Conservation (phyloP, 1,140 invertebrate genomes). For the Trichogramma pretiosum region DNA sequence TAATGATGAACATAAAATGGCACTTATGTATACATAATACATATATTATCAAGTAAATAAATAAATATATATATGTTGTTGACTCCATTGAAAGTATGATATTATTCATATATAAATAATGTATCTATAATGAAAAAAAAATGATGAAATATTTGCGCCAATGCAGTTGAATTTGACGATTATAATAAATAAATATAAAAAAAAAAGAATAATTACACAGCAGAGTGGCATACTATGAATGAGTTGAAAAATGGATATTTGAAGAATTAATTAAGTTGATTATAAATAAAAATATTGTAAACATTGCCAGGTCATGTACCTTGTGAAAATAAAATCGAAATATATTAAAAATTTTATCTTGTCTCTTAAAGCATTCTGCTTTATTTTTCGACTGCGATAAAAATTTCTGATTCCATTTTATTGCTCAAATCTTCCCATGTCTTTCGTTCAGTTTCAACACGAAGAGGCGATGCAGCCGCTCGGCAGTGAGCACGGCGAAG, state of each 20-base stretch:
- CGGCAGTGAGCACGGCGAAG: too few species aligned
- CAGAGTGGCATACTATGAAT: not conserved
- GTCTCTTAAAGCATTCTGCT: too few species aligned
- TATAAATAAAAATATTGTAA: slow-evolving; percentile 39
- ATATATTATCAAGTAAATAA: slow-evolving; percentile 34
- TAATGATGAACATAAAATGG: slow-evolving; percentile 31
- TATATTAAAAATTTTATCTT: too few species aligned
- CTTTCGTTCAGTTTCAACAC: too few species aligned
- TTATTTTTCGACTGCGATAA: too few species aligned
- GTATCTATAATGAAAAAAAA: slow-evolving; percentile 34
- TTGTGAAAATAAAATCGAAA: slow-evolving; percentile 36
- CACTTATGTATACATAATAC: slow-evolving; percentile 43
- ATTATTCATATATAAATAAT: slow-evolving; percentile 30
- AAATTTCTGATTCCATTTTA: too few species aligned
- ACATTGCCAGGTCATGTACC: slow-evolving; percentile 37
- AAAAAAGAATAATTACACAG: not conserved
- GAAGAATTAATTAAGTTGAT: not conserved
- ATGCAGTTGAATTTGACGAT: too few species aligned
- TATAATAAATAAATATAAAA: too few species aligned
- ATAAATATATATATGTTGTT: slow-evolving; percentile 42
- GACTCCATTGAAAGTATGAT: slow-evolving; percentile 46
- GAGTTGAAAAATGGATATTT: not conserved
- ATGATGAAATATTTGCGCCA: too few species aligned
- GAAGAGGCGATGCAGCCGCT: too few species aligned
- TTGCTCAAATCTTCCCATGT: too few species aligned